A percentile compares a stretch with the other conserved stretches of the same genome.
These are phyloP conservation scores for Wasmannia auropunctata DNA, from an alignment of 1,140 invertebrate genomes.

Conservation along the genomic window DNA sequence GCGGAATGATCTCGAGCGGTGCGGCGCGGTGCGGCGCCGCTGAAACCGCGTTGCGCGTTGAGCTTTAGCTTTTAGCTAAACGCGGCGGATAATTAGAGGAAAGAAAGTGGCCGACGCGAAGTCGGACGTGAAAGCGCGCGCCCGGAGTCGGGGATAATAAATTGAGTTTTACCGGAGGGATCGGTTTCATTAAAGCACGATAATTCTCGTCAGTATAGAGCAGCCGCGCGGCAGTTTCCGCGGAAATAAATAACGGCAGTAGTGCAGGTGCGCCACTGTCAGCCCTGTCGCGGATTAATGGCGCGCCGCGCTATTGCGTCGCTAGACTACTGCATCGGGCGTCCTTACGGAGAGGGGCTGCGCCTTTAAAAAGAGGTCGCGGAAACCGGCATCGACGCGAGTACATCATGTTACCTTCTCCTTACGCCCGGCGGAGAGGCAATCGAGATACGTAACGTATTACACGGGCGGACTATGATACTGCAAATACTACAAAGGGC, in stretches of 20 bases:
- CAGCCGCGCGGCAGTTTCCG: conserved; percentile 36
- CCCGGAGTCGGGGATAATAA: conserved; percentile 44
- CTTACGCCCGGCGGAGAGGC: not conserved
- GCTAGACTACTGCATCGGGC: conserved; percentile 22
- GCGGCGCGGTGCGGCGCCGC: not conserved
- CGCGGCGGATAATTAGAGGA: conserved; percentile 35
- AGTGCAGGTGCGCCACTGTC: conserved; percentile 62
- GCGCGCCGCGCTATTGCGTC: not conserved
- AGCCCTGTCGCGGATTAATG: conserved; percentile 52
- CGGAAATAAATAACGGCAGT: conserved; percentile 57
- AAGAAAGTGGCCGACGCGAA: conserved; percentile 32
- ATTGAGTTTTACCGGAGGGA: conserved; percentile 51
- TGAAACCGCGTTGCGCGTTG: not conserved
- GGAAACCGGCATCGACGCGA: conserved; percentile 39
- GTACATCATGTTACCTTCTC: conserved; percentile 46
- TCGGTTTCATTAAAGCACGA: conserved; percentile 59
- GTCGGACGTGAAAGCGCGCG: conserved; percentile 31
- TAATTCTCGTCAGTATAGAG: conserved; percentile 60
- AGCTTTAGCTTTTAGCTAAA: conserved; percentile 29
- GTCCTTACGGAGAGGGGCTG: not conserved
- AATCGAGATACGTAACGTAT: conserved; percentile 47
- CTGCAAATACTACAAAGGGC: conserved; percentile 56
- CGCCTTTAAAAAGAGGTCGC: conserved; percentile 31
- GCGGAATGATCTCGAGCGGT: not conserved
- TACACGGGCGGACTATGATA: conserved; percentile 54